These are phyloP conservation scores for Nibea albiflora DNA, from an alignment of 2,113 vertebrate genomes.

Conservation along the genomic window DNA sequence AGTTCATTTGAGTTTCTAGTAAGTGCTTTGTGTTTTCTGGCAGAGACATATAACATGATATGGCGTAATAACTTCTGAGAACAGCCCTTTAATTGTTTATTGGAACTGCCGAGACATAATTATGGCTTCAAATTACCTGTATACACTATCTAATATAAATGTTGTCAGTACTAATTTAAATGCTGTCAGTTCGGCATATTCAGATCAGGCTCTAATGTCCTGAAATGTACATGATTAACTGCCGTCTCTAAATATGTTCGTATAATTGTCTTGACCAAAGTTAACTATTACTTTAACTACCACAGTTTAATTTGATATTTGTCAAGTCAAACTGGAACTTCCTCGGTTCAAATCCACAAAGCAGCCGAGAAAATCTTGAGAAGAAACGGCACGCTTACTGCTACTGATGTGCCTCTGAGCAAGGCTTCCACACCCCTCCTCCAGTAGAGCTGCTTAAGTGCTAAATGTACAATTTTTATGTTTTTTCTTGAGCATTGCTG, in stretches of 20 bases:
- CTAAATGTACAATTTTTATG: background rate
- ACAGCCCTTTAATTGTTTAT: conserved; percentile 49
- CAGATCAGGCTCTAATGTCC: background rate
- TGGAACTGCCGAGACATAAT: background rate
- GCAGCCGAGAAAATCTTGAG: background rate
- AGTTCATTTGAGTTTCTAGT: conserved; percentile 54
- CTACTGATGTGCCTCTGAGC: conserved; percentile 9
- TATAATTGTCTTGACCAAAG: conserved; percentile 1
- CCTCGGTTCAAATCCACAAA: conserved; percentile 20
- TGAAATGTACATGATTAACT: background rate
- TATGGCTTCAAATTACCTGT: conserved; percentile 46
- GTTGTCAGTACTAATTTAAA: conserved; percentile 6
- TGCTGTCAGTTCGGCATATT: conserved; percentile 3
- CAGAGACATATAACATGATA: conserved; percentile 32
- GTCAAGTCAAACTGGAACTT: conserved; percentile 4
- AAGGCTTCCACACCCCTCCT: background rate
- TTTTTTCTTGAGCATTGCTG: background rate
- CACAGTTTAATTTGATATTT: conserved; percentile 24
- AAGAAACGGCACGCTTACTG: background rate
- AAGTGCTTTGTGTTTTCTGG: conserved; percentile 59
- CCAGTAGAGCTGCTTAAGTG: background rate
- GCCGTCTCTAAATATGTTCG: background rate
- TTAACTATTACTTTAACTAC: conserved; percentile 10
- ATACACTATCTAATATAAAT: conserved; percentile 31
- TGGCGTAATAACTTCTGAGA: conserved; percentile 39